These are phyloP conservation scores for Trogon melanurus DNA, from an alignment of 2,113 vertebrate species.

Conservation along the genomic window DNA sequence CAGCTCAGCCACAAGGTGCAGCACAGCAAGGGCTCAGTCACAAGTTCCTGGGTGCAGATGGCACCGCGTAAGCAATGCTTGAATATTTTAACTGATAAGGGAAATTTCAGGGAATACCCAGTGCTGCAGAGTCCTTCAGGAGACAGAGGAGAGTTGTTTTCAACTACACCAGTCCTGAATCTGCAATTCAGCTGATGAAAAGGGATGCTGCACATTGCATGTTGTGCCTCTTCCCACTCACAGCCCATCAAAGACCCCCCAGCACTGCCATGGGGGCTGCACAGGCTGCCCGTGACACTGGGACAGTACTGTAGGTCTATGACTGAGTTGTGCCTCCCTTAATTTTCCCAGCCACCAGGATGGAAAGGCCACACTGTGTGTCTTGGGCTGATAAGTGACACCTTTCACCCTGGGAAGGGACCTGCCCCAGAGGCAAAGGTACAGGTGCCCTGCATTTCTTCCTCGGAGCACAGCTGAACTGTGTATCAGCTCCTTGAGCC, in stretches of 20 bases:
- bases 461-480: rapidly evolving
- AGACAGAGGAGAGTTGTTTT: background rate
- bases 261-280: rapidly evolving
- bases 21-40: slow-evolving; percentile 43
- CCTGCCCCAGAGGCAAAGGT: rapidly evolving
- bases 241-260: background rate
- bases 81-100: background rate
- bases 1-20: background rate
- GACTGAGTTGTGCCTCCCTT: background rate
- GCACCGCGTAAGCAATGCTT: background rate
- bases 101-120: slow-evolving; percentile 34
- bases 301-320: background rate
- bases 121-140: slow-evolving; percentile 9
- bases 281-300: rapidly evolving
- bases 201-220: background rate
- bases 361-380: background rate
- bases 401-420: background rate
- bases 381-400: background rate
- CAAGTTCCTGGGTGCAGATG: slow-evolving; percentile 7
- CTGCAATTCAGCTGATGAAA: rapidly evolving
- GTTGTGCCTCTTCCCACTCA: background rate
- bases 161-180: background rate
- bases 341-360: background rate
- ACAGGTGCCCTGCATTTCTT: background rate
- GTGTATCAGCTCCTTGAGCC: background rate